Evolutionary conservation across 2,888 invertebrate genomes (phyloP), one percentile per base, ranked within the genome.

Genomic region (Listrodromus nycthemerus): DNA sequence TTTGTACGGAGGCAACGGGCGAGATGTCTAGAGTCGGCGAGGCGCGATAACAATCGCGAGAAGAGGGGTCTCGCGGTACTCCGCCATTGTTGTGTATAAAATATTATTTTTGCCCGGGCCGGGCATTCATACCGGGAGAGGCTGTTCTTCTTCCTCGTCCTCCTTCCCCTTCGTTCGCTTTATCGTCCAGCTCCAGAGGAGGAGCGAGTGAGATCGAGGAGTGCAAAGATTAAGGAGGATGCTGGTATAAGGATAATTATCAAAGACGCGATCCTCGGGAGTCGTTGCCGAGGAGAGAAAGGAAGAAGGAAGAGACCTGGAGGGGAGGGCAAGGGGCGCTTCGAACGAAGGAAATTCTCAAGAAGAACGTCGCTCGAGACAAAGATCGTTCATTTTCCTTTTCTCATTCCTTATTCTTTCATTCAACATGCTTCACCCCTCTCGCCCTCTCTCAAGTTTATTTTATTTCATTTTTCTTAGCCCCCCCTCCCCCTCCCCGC

Each of bases 1-100:
- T 73, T 84, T 81, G 83, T 84, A 70, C 76, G 77, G 74, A 84
- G 80, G 83, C 83, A 84, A 84, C 80, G 80, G 65, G 83, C 74
- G 83, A 77, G 80, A 66, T 80, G 80, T 77, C 77, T 73, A 80
- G 77, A 84, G 80, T 84, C 83, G 83, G 69, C 80, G 83, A 84
- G 80, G 83, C 85, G 84, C 85, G 91, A 91, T 91, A 92, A 92
- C 91, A 91, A 92, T 92, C 91, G 89, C 86, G 80, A 85, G 80
- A 85, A 86, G 81, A 77, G 71, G 81, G 84, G 75, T 61, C 82
- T 58, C 79, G 78, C 48, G 85, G 69, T 73, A 81, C 75, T 52
- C 78, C 85, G 82, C 89, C 89, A 89, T 91, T 92, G 91, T 92
- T 91, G 89, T 89, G 89, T 90, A 90, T 91, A 91, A 91, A 91